These are phyloP conservation scores for Leuctra nigra DNA, from an alignment of 2,888 invertebrate species.

Conservation along the genomic window DNA sequence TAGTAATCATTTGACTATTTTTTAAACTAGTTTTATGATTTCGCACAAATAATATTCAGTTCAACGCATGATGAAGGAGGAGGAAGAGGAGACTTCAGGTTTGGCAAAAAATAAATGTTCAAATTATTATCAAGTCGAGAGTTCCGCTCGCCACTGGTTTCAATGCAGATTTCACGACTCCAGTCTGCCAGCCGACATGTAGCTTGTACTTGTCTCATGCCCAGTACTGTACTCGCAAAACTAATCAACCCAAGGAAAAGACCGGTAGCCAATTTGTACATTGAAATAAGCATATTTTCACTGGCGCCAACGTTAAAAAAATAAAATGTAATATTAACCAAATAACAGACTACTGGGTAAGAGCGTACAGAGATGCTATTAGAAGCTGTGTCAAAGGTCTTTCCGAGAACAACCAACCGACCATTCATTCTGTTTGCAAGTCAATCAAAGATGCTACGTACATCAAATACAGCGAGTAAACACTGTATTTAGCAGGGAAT, in stretches of 20 bases:
- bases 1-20: no score
- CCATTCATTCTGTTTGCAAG: background rate
- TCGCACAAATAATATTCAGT: no score
- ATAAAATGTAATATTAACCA: constrained; percentile 17
- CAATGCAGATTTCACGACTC: no score
- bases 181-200: no score
- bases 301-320: background rate
- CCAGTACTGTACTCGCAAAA: no score
- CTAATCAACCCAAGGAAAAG: constrained; percentile 22
- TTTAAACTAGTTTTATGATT: no score
- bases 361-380: constrained; percentile 7
- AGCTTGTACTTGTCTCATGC: no score
- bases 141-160: no score
- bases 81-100: no score
- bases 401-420: background rate
- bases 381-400: constrained; percentile 18
- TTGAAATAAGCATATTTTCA: constrained; percentile 2
- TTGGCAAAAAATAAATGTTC: no score
- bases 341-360: background rate
- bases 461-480: background rate
- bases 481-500: background rate
- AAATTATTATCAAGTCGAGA: no score
- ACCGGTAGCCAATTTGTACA: constrained; percentile 18
- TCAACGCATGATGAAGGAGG: no score
- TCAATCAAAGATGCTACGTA: background rate